Evolutionary conservation across 2,888 invertebrate genomes (phyloP).

Genomic region (Aspidiotus destructor): DNA sequence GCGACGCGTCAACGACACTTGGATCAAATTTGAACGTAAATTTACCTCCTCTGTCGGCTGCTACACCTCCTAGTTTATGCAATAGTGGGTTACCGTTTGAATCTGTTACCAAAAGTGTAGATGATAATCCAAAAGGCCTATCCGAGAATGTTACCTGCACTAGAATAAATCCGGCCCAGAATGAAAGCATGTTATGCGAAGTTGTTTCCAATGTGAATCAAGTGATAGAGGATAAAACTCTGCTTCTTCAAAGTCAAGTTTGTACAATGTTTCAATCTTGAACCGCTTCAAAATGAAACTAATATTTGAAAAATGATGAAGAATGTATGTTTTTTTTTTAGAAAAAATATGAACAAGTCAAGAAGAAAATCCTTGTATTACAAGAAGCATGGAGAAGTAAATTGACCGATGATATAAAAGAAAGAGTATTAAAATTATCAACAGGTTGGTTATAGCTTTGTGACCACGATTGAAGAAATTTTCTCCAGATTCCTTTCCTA

Average conservation of each 20-base stretch:
- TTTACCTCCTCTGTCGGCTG: slow-evolving; percentile 20
- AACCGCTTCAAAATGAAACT: not conserved
- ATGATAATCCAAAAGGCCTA: not conserved
- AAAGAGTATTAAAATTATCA: slow-evolving; percentile 48
- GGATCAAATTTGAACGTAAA: slow-evolving; percentile 27
- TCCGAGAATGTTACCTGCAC: not conserved
- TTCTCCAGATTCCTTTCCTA: too few relatives aligned
- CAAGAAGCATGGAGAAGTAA: slow-evolving; percentile 52
- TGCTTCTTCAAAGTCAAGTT: not conserved
- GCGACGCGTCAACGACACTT: slow-evolving; percentile 36
- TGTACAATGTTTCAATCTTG: not conserved
- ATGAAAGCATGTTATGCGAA: slow-evolving; percentile 7
- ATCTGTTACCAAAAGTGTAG: not conserved
- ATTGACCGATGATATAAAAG: slow-evolving; percentile 46
- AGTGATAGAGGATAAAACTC: slow-evolving; percentile 5
- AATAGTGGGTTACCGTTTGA: not conserved
- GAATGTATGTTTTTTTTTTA: slow-evolving; percentile 1
- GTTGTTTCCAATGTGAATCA: not conserved
- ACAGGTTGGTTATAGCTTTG: slow-evolving; percentile 43
- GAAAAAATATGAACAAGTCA: slow-evolving; percentile 40
- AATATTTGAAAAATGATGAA: not conserved
- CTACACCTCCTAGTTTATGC: not conserved
- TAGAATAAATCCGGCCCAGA: not conserved
- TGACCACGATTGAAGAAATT: not conserved
- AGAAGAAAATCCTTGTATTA: slow-evolving; percentile 48